A percentile compares a stretch with the other conserved stretches of the same genome.
Conservation (phyloP, 1,140 invertebrate species). For the Pseudachorutes palmiensis region DNA sequence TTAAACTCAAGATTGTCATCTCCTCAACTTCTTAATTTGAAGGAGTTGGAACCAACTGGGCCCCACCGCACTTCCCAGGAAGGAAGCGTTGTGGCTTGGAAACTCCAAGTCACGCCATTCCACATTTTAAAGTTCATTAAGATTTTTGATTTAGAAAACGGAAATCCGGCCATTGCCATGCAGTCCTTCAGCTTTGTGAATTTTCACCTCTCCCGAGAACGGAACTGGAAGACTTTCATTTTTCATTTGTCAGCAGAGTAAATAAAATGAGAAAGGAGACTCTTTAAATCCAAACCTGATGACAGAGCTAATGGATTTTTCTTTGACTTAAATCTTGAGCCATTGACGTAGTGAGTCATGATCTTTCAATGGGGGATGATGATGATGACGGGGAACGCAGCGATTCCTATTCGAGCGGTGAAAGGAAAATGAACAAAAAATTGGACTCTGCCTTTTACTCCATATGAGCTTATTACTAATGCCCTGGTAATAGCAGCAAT, state of each 20-base stretch:
- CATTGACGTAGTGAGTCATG: background rate
- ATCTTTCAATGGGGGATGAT: no score
- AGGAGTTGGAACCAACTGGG: no score
- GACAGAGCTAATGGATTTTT: background rate
- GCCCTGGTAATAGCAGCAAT: no score
- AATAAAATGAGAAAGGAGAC: background rate
- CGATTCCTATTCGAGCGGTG: no score
- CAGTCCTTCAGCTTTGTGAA: background rate
- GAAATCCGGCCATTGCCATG: background rate
- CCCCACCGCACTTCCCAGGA: no score
- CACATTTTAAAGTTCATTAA: background rate
- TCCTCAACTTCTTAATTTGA: no score
- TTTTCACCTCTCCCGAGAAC: background rate
- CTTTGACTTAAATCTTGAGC: background rate
- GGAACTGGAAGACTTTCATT: background rate
- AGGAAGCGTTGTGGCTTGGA: no score
- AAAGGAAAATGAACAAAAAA: no score
- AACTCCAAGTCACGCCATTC: background rate
- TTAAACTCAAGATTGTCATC: no score
- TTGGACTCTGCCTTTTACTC: no score
- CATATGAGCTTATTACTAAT: no score
- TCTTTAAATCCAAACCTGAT: background rate
- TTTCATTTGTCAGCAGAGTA: conserved; percentile 1
- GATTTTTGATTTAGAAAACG: background rate
- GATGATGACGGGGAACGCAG: no score